A percentile compares a stretch with the other conserved stretches of the same genome.
These are phyloP conservation scores for Pheosia tremula DNA, from an alignment of 2,888 invertebrate genomes.

Conservation along the genomic window DNA sequence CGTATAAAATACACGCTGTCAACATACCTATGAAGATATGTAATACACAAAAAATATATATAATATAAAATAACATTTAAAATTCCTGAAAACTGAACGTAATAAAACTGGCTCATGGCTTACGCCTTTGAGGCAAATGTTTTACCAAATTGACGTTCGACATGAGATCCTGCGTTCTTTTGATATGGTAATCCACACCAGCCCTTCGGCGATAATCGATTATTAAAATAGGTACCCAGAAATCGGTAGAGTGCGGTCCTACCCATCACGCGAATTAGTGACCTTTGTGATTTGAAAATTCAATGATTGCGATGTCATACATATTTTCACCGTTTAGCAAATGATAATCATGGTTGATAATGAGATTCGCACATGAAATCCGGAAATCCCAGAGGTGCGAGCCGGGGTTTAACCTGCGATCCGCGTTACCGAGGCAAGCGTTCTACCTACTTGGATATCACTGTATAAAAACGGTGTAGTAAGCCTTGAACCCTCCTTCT, in stretches of 20 bases:
- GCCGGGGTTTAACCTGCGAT: no score
- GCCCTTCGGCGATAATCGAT: constrained; percentile 75
- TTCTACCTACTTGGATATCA: no score
- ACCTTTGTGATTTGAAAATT: background rate
- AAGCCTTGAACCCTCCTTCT: no score
- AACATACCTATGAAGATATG: no score
- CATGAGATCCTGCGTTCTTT: constrained; percentile 75
- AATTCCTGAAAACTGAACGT: constrained; percentile 50
- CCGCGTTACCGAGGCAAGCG: no score
- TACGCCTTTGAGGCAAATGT: constrained; percentile 62
- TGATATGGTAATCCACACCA: constrained; percentile 78
- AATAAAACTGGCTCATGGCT: constrained; percentile 54
- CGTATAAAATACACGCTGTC: no score
- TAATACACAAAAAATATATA: constrained; percentile 14
- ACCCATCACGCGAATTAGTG: background rate
- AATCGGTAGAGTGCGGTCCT: constrained; percentile 42
- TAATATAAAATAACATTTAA: constrained; percentile 40
- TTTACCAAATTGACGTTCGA: constrained; percentile 73
- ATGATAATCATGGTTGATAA: no score
- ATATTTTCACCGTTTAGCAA: no score
- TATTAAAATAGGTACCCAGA: constrained; percentile 72
- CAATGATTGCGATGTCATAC: no score
- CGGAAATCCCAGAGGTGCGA: no score
- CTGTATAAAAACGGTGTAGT: no score
- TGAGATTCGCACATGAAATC: no score